phyloP scores from a whole-genome alignment of 2,113 vertebrate species.

The Sapayoa aenigma region DNA sequence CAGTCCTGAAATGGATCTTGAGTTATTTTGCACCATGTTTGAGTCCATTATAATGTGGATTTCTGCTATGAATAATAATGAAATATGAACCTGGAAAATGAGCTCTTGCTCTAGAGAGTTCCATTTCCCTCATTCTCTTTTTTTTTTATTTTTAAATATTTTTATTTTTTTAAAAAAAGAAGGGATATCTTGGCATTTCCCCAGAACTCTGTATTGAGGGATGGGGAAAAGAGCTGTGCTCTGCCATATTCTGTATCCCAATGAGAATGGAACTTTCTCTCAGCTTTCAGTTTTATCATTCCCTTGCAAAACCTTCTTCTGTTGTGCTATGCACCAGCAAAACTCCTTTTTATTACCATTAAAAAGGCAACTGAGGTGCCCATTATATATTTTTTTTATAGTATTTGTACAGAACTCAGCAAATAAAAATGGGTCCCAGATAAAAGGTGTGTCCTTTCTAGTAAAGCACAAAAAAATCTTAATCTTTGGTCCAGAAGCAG shows the following conservation, averaged over 20 bases:
- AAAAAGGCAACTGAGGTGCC: conserved; percentile 30
- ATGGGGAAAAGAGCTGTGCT: not conserved
- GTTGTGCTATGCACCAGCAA: conserved; percentile 38
- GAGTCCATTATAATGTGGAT: not conserved
- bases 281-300: conserved; percentile 3
- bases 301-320: not conserved
- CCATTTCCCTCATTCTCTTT: not conserved
- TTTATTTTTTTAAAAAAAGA: not conserved
- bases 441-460: conserved; percentile 76
- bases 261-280: not conserved
- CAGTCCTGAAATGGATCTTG: not conserved
- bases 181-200: not conserved
- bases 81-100: not conserved
- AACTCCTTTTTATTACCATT: conserved; percentile 33
- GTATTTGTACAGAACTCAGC: conserved; percentile 64
- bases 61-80: not conserved
- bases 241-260: not conserved
- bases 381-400: conserved; percentile 8
- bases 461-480: conserved; percentile 81
- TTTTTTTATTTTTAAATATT: too few species aligned
- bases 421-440: conserved; percentile 64
- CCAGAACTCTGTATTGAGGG: not conserved
- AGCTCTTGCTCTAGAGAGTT: not conserved
- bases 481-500: conserved; percentile 79
- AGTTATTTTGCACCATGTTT: not conserved